Percentiles rank a stretch among this genome's conserved stretches.
Conservation (phyloP, 2,888 invertebrate genomes). For the Pardosa pseudoannulata region DNA sequence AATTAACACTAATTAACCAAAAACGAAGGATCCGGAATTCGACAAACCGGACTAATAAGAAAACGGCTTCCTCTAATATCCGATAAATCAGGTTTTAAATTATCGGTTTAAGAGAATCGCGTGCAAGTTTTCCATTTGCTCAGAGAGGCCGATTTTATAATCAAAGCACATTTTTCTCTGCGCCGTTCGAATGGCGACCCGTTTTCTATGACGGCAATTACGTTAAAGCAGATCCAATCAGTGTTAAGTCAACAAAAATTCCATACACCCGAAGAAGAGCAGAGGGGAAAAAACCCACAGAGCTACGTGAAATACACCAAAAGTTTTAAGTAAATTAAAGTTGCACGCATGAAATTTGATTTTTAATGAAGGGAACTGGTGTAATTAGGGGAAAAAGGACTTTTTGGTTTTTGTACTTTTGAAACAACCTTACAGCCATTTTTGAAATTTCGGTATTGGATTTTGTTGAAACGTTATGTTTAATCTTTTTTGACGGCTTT, state of each 20-base stretch:
- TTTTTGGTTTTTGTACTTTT: conserved; percentile 14
- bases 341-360: conserved; percentile 16
- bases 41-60: conserved; percentile 8
- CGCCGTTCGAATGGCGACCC: conserved; percentile 16
- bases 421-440: not conserved
- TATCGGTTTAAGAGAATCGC: conserved; percentile 67
- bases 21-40: conserved; percentile 37
- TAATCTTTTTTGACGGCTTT: conserved; percentile 17
- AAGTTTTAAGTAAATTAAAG: conserved; percentile 16
- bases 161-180: conserved; percentile 54
- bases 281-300: not conserved
- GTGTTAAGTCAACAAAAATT: conserved; percentile 46
- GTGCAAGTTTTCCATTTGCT: conserved; percentile 61
- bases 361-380: conserved; percentile 15
- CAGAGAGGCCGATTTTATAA: conserved; percentile 64
- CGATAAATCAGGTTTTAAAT: conserved; percentile 71
- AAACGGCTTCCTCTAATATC: conserved; percentile 61
- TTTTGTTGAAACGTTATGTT: not conserved
- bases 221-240: conserved; percentile 21
- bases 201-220: conserved; percentile 52
- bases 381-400: conserved; percentile 14
- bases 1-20: conserved; percentile 58
- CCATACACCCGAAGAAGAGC: not conserved
- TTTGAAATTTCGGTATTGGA: not conserved
- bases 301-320: not conserved